Conservation (phyloP, 1,140 invertebrate genomes). For the Mactra quadrangularis region DNA sequence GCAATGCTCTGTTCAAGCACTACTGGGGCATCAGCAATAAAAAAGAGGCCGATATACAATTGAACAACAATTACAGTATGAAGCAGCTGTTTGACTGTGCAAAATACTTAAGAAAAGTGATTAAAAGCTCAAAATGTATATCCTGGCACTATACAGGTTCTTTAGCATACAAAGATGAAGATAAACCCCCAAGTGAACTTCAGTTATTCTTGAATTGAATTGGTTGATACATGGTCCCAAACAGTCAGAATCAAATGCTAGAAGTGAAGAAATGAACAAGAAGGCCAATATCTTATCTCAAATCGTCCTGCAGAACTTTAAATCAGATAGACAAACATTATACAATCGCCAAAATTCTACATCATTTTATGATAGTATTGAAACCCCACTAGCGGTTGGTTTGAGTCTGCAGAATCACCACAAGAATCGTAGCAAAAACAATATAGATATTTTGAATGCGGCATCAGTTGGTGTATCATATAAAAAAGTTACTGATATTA, state of each 20-base stretch:
- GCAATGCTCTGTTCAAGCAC: neutral
- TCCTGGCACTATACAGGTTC: neutral
- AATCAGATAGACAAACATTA: neutral
- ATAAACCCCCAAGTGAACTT: neutral
- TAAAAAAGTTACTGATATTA: neutral
- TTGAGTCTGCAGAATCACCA: neutral
- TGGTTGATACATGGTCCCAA: neutral
- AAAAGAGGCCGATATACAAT: neutral
- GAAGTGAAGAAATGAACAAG: neutral
- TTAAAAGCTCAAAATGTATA: neutral
- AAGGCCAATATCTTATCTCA: neutral
- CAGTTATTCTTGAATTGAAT: neutral
- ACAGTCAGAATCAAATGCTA: neutral
- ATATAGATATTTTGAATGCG: neutral
- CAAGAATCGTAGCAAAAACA: neutral
- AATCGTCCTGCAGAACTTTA: neutral
- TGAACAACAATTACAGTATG: neutral
- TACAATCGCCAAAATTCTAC: no score
- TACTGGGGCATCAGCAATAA: neutral
- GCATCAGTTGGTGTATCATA: neutral
- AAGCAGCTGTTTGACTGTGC: neutral
- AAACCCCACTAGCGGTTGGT: neutral
- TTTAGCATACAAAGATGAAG: neutral
- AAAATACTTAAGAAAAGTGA: neutral
- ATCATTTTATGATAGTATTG: no score